Base-by-base conservation (phyloP, 1,140 invertebrate genomes). In the Vollenhovia emeryi region DNA sequence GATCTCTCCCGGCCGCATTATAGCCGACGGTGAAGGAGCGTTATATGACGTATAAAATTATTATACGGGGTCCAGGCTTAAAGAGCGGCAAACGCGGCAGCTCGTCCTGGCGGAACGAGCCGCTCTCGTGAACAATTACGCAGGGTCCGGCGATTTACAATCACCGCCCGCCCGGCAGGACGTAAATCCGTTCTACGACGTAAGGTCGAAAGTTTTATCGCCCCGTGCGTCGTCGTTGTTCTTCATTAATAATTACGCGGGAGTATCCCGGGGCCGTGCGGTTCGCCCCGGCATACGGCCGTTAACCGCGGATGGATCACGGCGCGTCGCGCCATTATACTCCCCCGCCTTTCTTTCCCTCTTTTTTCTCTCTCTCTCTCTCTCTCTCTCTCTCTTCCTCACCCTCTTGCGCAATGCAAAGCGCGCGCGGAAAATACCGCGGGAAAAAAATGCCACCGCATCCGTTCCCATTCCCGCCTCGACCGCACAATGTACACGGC, bases 191-290 rank as follows among this genome's bases (percentile, higher is more conserved):
- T 69, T 80, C 75, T 85, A 80, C 75, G 75, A 69, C 50, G 36
- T 85, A 85, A 85, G 75, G 83, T 85, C 83, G 83, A 79, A 79
- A 85, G 84, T 85, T 85, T 85, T 85, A 85, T 85, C 84, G 84
- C 11, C 40, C 60, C 43, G 27, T 36, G 80, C 36, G 50, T 85
- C 83, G 62, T 68, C 84, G 84, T 85, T 48, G 84, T 85, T 85
- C 62, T 80, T 85, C 84, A 80, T 85, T 85, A 85, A 85, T 85
- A 80, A 85, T 85, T 85, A 85, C 84, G 40, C 78, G 24, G 18
- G 33, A 73, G 66, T 43, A 80, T 71, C 24, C 36, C 60, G 62
- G 18, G 13, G 21, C 18, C 24, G n/a, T n/a, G 40, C 7, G 13
- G 33, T 55, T 21, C 52, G 33, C n/a, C 7, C n/a, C 33, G 21